Base-by-base conservation (phyloP, 2,888 invertebrate species). In the Lasioglossum malachurum region DNA sequence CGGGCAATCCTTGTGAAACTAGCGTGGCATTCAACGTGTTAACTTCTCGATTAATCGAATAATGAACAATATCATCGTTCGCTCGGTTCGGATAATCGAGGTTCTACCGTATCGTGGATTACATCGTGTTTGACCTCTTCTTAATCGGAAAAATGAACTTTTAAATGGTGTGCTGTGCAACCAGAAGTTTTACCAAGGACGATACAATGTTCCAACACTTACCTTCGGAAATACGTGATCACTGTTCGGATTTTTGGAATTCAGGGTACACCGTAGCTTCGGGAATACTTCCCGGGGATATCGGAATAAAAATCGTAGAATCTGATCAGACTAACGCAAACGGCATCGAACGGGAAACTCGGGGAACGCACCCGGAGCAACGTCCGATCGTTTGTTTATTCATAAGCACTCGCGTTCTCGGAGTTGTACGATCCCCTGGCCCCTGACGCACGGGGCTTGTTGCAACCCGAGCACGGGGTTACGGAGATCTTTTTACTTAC, bases 321-420 rank as follows among this genome's bases (percentile, higher is more conserved):
- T n/a, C n/a, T n/a, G 57, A 57, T 57, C n/a, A 12, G 57, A 4
- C 4, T 57, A 57, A 57, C 57, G 19, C 72, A 49, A 27, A 31
- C 44, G 73, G 41, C 23, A 71, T 38, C 74, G 80, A 80, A 76
- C 75, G 57, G 49, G n/a, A 31, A 23, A 31, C 10, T 31, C 64
- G 57, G 23, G 72, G 23, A 41, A 27, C n/a, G 23, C 78, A 19
- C 64, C 27, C 19, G 41, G 69, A 53, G 44, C 67, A 64, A 44
- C 49, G n/a, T 35, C 64, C 60, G 71, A 27, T 14, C 31, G n/a
- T 35, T 82, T 73, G 74, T 78, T 84, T 84, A 81, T 84, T 81
- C 81, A 84, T 82, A 77, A 78, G 83, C 74, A 31, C 31, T 76
- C 73, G 72, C 82, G 67, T 82, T 79, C 57, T 23, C 38, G 57